Evolutionary conservation across 2,113 vertebrate species (phyloP), one percentile per base, ranked within the genome.

Genomic region (Peromyscus maniculatus): DNA sequence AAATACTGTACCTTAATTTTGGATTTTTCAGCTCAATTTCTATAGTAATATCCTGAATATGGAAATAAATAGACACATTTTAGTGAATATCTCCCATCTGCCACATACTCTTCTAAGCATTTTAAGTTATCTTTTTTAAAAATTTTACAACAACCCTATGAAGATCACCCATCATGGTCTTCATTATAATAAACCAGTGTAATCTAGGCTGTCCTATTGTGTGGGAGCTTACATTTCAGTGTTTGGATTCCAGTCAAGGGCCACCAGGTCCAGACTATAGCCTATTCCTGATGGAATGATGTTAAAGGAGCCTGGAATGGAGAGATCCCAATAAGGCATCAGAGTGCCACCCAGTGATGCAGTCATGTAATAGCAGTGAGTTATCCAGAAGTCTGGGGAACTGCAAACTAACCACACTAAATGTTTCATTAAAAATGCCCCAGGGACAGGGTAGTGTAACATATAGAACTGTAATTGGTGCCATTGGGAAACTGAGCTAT

Each of bases 331-430:
- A 87, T 21, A 75, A 96, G 64, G 96, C 22, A 43, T 12, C 59
- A 97, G 86, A 39, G 62, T 87, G 96, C 95, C 97, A 97, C 96
- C 95, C 36, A 95, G 95, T 72, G 97, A 62, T 52, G 43, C 21
- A 79, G 67, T 3, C n/a, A 24, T 66, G 33, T 33, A 93, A 97
- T 39, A 96, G 82, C 97, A 96, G 43, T 0, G 31, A 80, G 24
- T 46, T 49, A n/a, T 74, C 11, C 71, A 67, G 59, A 83, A 91
- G n/a, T 69, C 52, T 33, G 75, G 12, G 26, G 21, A 77, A 46
- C 89, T 0, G 1, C 15, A 66, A 89, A 71, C 3, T 79, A 72
- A 49, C 26, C 31, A 13, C 4, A 6, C 1, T 4, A 57, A 84
- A 9, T 69, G 55, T 2, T 13, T 3, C 5, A 62, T 31, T n/a